phyloP scores from a whole-genome alignment of 2,113 vertebrate species.

The Felis catus region F.catus_Fca126_mat1.0 CM031415.1:135607501-135608000 shows the following conservation, averaged over 20 bases:
- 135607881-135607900: conserved; percentile 83
- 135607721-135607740: neutral
- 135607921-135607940: neutral
- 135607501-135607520: neutral
- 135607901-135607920: neutral
- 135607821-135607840: conserved; percentile 95
- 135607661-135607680: neutral
- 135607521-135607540: neutral
- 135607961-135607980: neutral
- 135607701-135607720: neutral
- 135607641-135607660: neutral
- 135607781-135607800: conserved; percentile 95
- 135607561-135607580: neutral
- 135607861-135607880: conserved; percentile 98
- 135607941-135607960: neutral
- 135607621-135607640: neutral
- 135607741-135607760: conserved; percentile 97
- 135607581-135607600: neutral
- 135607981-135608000: neutral
- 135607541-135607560: neutral
- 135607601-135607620: neutral
- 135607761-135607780: conserved; percentile 98
- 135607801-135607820: conserved; percentile 94
- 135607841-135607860: conserved; percentile 96
- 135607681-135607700: neutral